A percentile compares a stretch with the other conserved stretches of the same genome.
Conservation (phyloP, 2,797 vertebrate species). For the Catamblyrhynchus diadema region DNA sequence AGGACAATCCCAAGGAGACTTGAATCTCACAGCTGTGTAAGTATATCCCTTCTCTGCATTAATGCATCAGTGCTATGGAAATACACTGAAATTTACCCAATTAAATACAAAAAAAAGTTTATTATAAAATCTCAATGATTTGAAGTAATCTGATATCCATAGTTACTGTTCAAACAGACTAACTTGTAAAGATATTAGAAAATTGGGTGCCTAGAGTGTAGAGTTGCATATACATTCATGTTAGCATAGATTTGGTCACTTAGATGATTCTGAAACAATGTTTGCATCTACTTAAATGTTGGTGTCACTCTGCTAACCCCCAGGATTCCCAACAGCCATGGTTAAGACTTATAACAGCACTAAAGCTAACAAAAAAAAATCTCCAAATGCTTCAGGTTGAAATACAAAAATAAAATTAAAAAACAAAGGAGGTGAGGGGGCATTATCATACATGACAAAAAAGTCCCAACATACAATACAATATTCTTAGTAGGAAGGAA, state of each 20-base stretch:
- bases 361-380: not conserved
- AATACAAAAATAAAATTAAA: not conserved
- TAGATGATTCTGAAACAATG: not conserved
- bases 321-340: not conserved
- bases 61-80: not conserved
- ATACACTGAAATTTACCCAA: not conserved
- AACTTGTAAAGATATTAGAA: not conserved
- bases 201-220: not conserved
- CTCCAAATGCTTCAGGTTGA: not conserved
- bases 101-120: not conserved
- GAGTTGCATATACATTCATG: not conserved
- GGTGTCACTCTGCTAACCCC: not conserved
- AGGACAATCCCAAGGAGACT: not conserved
- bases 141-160: not conserved
- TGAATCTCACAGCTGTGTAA: not conserved
- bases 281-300: not conserved
- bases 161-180: not conserved
- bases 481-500: not conserved
- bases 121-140: not conserved
- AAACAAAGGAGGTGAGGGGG: fast-evolving
- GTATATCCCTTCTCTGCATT: not conserved
- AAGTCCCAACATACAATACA: not conserved
- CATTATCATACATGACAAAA: not conserved
- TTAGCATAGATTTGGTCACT: not conserved
- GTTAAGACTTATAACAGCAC: not conserved